phyloP scores from a whole-genome alignment of 2,113 vertebrate genomes.

The Malurus melanocephalus region DNA sequence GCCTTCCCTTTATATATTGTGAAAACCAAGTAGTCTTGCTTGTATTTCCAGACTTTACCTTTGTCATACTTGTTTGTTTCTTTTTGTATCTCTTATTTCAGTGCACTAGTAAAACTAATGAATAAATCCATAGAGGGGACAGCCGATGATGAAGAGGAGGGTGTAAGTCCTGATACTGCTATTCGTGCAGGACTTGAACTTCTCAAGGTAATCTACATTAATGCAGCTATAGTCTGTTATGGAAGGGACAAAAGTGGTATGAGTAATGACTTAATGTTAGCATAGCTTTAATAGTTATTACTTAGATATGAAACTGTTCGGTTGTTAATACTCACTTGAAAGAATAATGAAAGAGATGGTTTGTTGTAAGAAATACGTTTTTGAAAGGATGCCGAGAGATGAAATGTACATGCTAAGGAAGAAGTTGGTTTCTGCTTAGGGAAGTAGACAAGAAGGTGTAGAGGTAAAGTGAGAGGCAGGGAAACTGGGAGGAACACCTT shows the following conservation, averaged over 20 bases:
- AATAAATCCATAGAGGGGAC: conserved; percentile 98
- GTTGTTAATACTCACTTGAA: background rate
- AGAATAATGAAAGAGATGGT: background rate
- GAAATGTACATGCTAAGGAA: background rate
- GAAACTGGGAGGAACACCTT: background rate
- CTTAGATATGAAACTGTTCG: background rate
- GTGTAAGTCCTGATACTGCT: conserved; percentile 95
- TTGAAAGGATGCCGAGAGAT: background rate
- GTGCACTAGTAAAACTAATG: conserved; percentile 95
- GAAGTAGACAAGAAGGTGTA: background rate
- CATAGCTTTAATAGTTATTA: background rate
- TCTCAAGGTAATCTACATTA: conserved; percentile 83
- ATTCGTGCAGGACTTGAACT: conserved; percentile 96
- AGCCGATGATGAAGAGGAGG: conserved; percentile 96
- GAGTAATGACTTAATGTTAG: background rate
- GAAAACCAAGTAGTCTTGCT: background rate
- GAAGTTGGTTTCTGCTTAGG: background rate
- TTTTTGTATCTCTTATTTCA: conserved; percentile 58
- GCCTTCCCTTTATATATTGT: background rate
- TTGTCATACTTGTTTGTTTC: background rate
- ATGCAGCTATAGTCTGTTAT: background rate
- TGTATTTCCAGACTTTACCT: background rate
- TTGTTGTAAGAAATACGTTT: background rate
- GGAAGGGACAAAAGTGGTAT: background rate
- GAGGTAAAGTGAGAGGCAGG: background rate